phyloP scores from a whole-genome alignment of 2,113 vertebrate genomes.

The Oreamnos americanus region DNA sequence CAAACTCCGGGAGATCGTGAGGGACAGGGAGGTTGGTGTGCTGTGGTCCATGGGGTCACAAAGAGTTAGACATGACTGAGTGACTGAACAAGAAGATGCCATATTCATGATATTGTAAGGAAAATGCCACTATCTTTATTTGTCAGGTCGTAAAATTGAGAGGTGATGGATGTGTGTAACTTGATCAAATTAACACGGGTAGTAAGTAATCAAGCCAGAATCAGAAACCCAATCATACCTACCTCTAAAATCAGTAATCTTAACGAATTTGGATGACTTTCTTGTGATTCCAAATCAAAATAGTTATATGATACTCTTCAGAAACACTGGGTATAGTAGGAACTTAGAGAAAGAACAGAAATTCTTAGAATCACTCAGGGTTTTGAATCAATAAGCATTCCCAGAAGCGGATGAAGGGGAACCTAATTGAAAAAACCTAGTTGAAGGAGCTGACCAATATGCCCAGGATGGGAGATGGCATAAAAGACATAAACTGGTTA shows the following conservation, averaged over 20 bases:
- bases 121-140: neutral
- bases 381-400: neutral
- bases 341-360: neutral
- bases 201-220: neutral
- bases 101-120: neutral
- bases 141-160: neutral
- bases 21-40: neutral
- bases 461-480: neutral
- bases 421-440: neutral
- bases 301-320: neutral
- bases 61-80: neutral
- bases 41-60: neutral
- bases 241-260: conserved; percentile 4
- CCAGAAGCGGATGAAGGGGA: neutral
- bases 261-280: neutral
- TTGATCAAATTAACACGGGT: neutral
- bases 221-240: neutral
- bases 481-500: neutral
- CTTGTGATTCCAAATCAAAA: conserved; percentile 18
- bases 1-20: neutral
- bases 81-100: neutral
- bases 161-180: neutral
- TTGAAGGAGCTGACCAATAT: neutral
- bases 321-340: neutral
- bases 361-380: neutral